Base-by-base conservation (phyloP, 2,888 invertebrate species). In the Macaria liturata region DNA sequence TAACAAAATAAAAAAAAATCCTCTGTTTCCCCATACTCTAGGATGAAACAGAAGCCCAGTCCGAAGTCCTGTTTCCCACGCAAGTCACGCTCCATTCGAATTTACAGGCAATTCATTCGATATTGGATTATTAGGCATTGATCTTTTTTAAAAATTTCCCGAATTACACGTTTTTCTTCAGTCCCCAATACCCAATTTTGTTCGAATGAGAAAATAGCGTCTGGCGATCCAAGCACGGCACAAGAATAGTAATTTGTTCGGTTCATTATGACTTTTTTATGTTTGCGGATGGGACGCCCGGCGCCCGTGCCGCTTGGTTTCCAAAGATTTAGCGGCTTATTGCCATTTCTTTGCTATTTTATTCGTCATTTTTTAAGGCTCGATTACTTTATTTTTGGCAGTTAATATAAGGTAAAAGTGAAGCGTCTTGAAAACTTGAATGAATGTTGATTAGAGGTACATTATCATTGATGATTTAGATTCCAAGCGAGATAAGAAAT, bases 61-160 rank as follows among this genome's bases (percentile, higher is more conserved):
- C n/a, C 43, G 45, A 48, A 20, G 20, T 39, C 45, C 46, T 39
- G 49, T 49, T 59, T 47, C 54, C 48, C 54, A 78, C 78, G 82
- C 89, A 64, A 72, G 82, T 61, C 90, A 90, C 90, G 90, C 86
- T 62, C 75, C 58, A 74, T 67, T 74, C 84, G 83, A 90, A 90
- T 90, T 90, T 90, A 83, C 87, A 86, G 84, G 75, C 89, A 81
- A 88, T 90, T 90, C 90, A 89, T 88, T 86, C 83, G 83, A 85
- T 86, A 88, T 89, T 84, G 86, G 89, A 90, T 90, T 90, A 90
- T 90, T 88, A 88, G 84, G 86, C 83, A 88, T 86, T 87, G 91
- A 89, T 90, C 88, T 87, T 84, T 88, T 83, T 80, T 45, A 39
- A 81, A 84, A 86, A 83, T 78, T 80, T 78, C 70, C 67, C 72